These are phyloP conservation scores for Dryobates pubescens DNA, from an alignment of 2,797 vertebrate genomes.

Conservation along the genomic window DNA sequence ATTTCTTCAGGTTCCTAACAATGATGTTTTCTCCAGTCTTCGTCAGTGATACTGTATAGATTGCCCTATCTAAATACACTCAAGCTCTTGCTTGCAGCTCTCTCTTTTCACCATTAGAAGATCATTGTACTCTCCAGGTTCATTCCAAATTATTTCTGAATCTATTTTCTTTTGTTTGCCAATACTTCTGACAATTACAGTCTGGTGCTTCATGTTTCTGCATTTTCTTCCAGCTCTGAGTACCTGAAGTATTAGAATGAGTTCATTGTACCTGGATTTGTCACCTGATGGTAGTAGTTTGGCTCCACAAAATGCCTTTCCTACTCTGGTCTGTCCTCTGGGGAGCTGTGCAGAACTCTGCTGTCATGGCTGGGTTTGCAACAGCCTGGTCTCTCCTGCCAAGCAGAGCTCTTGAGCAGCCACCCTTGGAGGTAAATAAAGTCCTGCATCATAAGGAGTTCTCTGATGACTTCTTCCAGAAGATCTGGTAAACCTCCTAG, in stretches of 20 bases:
- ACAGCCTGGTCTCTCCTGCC: fast-evolving
- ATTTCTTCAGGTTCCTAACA: not conserved
- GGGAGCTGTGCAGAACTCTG: not conserved
- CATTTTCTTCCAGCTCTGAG: not conserved
- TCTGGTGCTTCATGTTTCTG: not conserved
- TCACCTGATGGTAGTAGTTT: not conserved
- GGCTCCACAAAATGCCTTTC: not conserved
- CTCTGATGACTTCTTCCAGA: not conserved
- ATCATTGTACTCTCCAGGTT: not conserved
- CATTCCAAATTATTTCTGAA: not conserved
- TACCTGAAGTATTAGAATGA: not conserved
- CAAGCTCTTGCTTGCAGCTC: not conserved
- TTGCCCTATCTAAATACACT: not conserved
- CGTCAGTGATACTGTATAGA: not conserved
- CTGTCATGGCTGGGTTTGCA: not conserved
- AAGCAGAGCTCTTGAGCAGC: not conserved
- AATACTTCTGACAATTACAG: not conserved
- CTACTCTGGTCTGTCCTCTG: not conserved
- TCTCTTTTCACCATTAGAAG: not conserved
- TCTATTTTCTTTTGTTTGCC: not conserved
- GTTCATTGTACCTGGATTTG: not conserved
- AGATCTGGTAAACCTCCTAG: not conserved
- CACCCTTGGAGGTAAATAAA: not conserved
- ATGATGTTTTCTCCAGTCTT: not conserved
- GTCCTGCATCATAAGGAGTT: not conserved